Evolutionary conservation across 2,888 invertebrate genomes (phyloP).

Genomic region (Agrochola litura): DNA sequence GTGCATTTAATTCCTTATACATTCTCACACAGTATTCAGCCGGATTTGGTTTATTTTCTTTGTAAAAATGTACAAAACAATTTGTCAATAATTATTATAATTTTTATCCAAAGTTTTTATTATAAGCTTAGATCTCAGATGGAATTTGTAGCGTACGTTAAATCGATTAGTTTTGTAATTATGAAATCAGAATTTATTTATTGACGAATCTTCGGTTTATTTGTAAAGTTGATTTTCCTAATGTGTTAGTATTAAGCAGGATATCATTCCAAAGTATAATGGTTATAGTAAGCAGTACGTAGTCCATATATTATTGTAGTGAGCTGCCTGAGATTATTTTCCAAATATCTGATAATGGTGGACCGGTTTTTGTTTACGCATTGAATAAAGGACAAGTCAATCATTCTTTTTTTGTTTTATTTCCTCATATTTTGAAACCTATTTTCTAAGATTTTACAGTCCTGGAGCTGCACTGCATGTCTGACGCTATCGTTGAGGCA

Average conservation of each 20-base stretch:
- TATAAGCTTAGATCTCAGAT: slow-evolving; percentile 90
- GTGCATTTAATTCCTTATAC: slow-evolving; percentile 80
- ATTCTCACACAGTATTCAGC: slow-evolving; percentile 80
- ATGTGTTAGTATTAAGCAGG: slow-evolving; percentile 80
- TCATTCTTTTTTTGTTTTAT: slow-evolving; percentile 67
- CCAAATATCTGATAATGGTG: slow-evolving; percentile 78
- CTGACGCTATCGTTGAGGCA: neutral
- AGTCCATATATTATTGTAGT: slow-evolving; percentile 76
- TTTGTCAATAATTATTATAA: slow-evolving; percentile 85
- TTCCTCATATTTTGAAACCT: slow-evolving; percentile 31
- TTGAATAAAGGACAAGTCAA: slow-evolving; percentile 87
- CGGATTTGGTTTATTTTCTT: slow-evolving; percentile 78
- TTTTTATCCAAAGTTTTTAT: slow-evolving; percentile 89
- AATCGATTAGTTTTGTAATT: slow-evolving; percentile 84
- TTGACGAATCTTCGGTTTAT: slow-evolving; percentile 81
- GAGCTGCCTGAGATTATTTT: slow-evolving; percentile 81
- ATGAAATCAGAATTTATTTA: slow-evolving; percentile 88
- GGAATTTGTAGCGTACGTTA: slow-evolving; percentile 84
- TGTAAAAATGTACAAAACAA: slow-evolving; percentile 89
- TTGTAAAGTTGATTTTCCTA: slow-evolving; percentile 84
- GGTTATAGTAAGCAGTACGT: slow-evolving; percentile 76
- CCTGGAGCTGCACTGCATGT: neutral
- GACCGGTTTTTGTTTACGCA: slow-evolving; percentile 88
- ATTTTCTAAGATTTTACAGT: neutral
- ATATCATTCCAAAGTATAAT: slow-evolving; percentile 88